Evolutionary conservation across 2,888 invertebrate species (phyloP), one percentile per base, ranked within the genome.

Genomic region (Apotomis turbidana): DNA sequence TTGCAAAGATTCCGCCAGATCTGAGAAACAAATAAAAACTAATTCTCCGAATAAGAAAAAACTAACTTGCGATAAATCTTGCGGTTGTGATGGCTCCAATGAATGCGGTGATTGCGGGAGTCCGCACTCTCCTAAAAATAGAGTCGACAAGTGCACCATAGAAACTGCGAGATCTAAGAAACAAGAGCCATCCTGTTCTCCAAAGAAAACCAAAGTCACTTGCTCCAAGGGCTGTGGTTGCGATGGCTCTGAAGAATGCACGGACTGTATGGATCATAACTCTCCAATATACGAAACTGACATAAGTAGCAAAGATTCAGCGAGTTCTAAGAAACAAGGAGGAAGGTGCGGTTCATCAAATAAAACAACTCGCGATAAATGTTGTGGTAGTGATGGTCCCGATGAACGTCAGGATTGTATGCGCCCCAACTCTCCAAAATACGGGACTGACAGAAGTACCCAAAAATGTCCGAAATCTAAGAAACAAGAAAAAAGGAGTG

Each of bases 221-320:
- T 62, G 49, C 38, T 55, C 62, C 38, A 57, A 15, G 15, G 15
- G 62, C 4, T 63, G 62, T 58, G 63, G 70, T 9, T 44, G 57
- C n/a, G 62, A 70, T n/a, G 66, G 57, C 12, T 55, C 69, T 5
- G 38, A 54, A 55, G 62, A 62, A 57, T 68, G 27, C n/a, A 71
- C 54, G 27, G 66, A 66, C 46, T 60, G 60, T 54, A 13, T 41
- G 4, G 66, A 49, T 12, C 55, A 41, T 13, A 13, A 41, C 44
- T 55, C 64, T 55, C 64, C 54, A 3, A 27, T 27, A 27, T 27
- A 27, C 27, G 27, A 27, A 27, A 27, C 27, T 27, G 27, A 27
- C 27, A 27, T 1, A 27, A 27, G 27, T 27, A 27, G 27, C 27
- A 27, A 27, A 27, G 27, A 27, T 27, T 27, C 27, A 27, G 27